Percentiles rank a stretch among this genome's conserved stretches.
These are phyloP conservation scores for Beris chalybata DNA, from an alignment of 2,888 invertebrate species.

Conservation along the genomic window DNA sequence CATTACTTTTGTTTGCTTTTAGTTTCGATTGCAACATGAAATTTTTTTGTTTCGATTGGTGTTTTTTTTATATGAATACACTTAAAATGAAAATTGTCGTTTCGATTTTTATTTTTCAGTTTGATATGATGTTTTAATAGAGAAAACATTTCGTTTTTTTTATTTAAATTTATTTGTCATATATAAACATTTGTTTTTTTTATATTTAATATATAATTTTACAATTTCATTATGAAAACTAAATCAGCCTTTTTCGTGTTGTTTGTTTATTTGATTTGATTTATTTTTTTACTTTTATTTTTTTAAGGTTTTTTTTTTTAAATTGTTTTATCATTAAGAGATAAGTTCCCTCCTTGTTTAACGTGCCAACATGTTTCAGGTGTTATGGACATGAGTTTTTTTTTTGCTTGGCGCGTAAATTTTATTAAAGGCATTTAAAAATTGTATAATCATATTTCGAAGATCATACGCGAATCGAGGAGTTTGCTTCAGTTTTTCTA, in stretches of 20 bases:
- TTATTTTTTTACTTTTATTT: conserved; percentile 33
- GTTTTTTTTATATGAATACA: conserved; percentile 1
- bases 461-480: too few species aligned
- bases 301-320: conserved; percentile 29
- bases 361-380: conserved; percentile 21
- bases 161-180: conserved; percentile 13
- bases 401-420: too few species aligned
- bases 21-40: conserved; percentile 1
- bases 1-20: conserved; percentile 8
- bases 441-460: too few species aligned
- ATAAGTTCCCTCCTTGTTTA: conserved; percentile 26
- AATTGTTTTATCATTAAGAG: conserved; percentile 33
- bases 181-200: conserved; percentile 4
- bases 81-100: neutral
- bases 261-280: conserved; percentile 17
- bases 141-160: conserved; percentile 18
- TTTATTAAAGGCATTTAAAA: too few species aligned
- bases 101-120: conserved; percentile 5
- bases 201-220: conserved; percentile 14
- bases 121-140: conserved; percentile 22
- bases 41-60: neutral
- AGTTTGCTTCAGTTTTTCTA: too few species aligned
- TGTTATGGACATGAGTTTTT: conserved; percentile 17
- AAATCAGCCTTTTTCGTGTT: conserved; percentile 38
- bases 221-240: conserved; percentile 29